phyloP scores from a whole-genome alignment of 2,113 vertebrate genomes.

The Genyomyrus donnyi region DNA sequence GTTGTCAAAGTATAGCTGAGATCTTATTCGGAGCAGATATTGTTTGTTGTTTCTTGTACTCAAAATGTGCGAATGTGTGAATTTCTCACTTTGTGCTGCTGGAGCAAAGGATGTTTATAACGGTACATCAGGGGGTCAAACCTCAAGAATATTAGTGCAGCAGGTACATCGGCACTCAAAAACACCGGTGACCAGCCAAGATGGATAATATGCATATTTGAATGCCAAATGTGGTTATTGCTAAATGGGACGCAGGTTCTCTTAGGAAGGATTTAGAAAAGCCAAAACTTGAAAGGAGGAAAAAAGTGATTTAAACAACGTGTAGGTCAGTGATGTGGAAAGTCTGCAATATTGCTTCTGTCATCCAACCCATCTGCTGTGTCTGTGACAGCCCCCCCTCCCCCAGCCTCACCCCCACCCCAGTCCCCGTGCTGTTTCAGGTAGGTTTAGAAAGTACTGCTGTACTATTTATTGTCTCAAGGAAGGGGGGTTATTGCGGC shows the following conservation, averaged over 20 bases:
- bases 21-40: background rate
- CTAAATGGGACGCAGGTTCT: background rate
- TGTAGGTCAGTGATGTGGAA: constrained; percentile 15
- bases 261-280: background rate
- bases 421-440: background rate
- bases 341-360: constrained; percentile 7
- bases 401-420: background rate
- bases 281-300: background rate
- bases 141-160: background rate
- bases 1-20: background rate
- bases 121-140: background rate
- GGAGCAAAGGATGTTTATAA: background rate
- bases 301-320: constrained; percentile 4
- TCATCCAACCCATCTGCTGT: background rate
- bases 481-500: background rate
- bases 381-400: background rate
- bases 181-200: background rate
- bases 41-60: background rate
- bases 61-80: background rate
- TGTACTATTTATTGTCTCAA: background rate
- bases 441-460: background rate
- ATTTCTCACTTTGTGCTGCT: background rate
- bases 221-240: background rate
- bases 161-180: background rate
- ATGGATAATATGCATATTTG: background rate